Base-by-base conservation (phyloP, 2,888 invertebrate species). In the Lasioglossum vierecki region DNA sequence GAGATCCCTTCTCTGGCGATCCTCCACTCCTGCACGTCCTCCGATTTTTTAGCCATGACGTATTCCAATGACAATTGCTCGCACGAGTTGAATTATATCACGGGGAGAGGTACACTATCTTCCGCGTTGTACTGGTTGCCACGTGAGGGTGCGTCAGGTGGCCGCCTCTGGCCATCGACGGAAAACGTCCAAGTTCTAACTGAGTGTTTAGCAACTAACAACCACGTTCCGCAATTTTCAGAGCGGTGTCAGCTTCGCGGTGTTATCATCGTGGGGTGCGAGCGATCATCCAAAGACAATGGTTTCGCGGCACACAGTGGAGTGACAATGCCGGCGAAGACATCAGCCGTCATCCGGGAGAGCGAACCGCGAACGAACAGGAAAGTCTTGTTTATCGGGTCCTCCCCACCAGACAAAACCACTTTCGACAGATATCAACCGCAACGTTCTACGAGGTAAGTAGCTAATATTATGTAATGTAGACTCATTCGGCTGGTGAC, bases 1-100 rank as follows among this genome's bases (percentile, higher is more conserved):
- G 95, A 94, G 73, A 96, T 95, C 41, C 96, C 95, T 82, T 93
- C 92, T 83, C 95, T 93, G 6, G 96, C 96, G 26, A 95, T 88
- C 70, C 90, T 92, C 95, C 95, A 95, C 68, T 95, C 95, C 78
- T 88, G 83, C 60, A 22, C 60, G 9, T 70, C 73, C 2, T 79
- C 39, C 15, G 71, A 68, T 26, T 80, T 84, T 39, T 70, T 82
- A 35, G 88, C 89, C 89, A 91, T 90, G 63, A 11, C 11, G 4
- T 11, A n/a, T 3, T 11, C 0, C n/a, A 22, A 53, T 22, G 11
- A 1, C n/a, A n/a, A 57, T 57, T n/a, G 9, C 11, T 57, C n/a
- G 9, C 4, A 11, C 9, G n/a, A n/a, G 22, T n/a, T n/a, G 11
- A 9, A n/a, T 57, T 57, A 4, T 11, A 57, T 11, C 57, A 57